A percentile compares a stretch with the other conserved stretches of the same genome.
These are phyloP conservation scores for Engystomops pustulosus DNA, from an alignment of 2,113 vertebrate species.

Conservation along the genomic window DNA sequence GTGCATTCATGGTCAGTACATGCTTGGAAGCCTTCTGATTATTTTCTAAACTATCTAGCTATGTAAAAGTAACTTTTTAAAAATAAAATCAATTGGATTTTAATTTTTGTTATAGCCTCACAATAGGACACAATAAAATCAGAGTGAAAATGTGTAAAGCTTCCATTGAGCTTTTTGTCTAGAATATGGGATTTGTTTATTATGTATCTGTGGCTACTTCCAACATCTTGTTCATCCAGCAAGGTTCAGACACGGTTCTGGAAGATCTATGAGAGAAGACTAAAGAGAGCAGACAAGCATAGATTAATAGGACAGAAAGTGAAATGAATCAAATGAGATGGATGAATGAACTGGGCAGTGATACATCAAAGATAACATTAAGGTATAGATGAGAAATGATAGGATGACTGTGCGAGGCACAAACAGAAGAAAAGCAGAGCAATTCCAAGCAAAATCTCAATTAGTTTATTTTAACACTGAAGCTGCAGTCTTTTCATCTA, in stretches of 20 bases:
- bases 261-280: background rate
- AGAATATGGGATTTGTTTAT: background rate
- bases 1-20: background rate
- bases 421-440: background rate
- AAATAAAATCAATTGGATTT: too few relatives aligned
- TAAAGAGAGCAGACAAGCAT: constrained; percentile 7
- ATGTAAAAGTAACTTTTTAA: too few relatives aligned
- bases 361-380: constrained; percentile 27
- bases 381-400: constrained; percentile 29
- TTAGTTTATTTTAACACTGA: too few relatives aligned
- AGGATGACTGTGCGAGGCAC: background rate
- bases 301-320: constrained; percentile 13
- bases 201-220: background rate
- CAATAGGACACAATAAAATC: too few relatives aligned
- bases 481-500: too few relatives aligned
- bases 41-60: background rate
- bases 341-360: constrained; percentile 38
- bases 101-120: background rate
- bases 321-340: constrained; percentile 14
- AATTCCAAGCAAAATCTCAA: background rate
- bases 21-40: background rate
- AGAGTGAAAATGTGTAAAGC: background rate
- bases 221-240: background rate
- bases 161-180: background rate
- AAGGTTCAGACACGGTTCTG: background rate